Evolutionary conservation across 2,888 invertebrate genomes (phyloP).

Genomic region (Therioaphis trifolii): DNA sequence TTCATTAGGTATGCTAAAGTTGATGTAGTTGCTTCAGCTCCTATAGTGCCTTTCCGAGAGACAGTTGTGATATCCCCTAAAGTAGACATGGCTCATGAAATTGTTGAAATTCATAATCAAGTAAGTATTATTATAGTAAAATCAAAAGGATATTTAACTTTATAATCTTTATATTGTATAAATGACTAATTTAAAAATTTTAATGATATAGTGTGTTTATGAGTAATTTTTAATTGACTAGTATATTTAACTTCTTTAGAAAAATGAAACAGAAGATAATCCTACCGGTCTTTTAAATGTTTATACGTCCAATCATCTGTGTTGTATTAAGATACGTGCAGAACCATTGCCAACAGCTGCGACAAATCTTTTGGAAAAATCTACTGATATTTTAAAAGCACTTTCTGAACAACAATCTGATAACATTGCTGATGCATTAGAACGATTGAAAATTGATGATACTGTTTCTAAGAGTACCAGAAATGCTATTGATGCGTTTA

Average conservation of each 20-base stretch:
- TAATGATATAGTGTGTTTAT: no score
- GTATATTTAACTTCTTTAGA: conserved; percentile 2
- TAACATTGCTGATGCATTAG: conserved; percentile 26
- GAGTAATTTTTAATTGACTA: no score
- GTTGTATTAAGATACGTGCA: conserved; percentile 80
- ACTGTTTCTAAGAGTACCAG: conserved; percentile 39
- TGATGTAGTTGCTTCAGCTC: conserved; percentile 90
- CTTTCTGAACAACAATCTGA: conserved; percentile 47
- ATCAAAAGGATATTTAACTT: no score
- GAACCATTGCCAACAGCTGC: conserved; percentile 80
- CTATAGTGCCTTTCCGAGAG: conserved; percentile 96
- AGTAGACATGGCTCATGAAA: conserved; percentile 87
- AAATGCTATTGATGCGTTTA: conserved; percentile 58
- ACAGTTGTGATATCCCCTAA: conserved; percentile 86
- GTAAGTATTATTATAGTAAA: conserved; percentile 42
- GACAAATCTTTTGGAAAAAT: conserved; percentile 78
- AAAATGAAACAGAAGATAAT: conserved; percentile 55
- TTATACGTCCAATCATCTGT: conserved; percentile 79
- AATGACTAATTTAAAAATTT: no score
- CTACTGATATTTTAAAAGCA: conserved; percentile 78
- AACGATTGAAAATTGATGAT: conserved; percentile 32
- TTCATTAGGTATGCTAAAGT: conserved; percentile 83
- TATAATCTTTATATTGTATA: no score
- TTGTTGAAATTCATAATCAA: conserved; percentile 66
- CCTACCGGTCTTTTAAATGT: conserved; percentile 70